These are phyloP conservation scores for Aptenodytes patagonicus DNA, from an alignment of 2,113 vertebrate species.

Conservation along the genomic window DNA sequence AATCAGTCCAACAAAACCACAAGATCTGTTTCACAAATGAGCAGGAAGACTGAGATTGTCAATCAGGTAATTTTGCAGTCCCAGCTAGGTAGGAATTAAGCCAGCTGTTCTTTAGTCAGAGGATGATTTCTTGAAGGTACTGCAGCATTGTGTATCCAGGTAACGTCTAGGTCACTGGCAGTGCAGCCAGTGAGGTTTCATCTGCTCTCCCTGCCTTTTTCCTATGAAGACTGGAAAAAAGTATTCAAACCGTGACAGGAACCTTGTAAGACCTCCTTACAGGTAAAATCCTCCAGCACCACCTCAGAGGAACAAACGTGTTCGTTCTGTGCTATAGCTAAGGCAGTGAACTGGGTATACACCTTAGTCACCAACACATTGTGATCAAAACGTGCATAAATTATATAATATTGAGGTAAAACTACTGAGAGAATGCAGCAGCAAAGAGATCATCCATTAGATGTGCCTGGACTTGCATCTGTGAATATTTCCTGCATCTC, in stretches of 20 bases:
- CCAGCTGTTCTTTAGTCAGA: neutral
- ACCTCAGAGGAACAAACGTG: neutral
- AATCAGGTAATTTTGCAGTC: neutral
- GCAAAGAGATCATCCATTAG: neutral
- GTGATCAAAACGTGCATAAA: neutral
- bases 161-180: neutral
- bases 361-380: neutral
- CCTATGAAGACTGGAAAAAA: neutral
- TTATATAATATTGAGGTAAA: neutral
- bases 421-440: neutral
- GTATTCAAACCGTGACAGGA: neutral
- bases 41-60: neutral
- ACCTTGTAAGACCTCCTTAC: neutral
- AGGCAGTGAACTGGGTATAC: neutral
- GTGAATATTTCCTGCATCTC: neutral
- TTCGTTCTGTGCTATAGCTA: accelerated
- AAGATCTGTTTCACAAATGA: neutral
- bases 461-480: neutral
- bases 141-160: neutral
- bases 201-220: neutral
- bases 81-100: neutral
- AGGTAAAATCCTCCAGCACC: neutral
- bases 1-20: neutral
- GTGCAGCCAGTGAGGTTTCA: neutral
- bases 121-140: neutral